These are phyloP conservation scores for Marmota flaviventris DNA, from an alignment of 2,113 vertebrate species.

Conservation along the genomic window DNA sequence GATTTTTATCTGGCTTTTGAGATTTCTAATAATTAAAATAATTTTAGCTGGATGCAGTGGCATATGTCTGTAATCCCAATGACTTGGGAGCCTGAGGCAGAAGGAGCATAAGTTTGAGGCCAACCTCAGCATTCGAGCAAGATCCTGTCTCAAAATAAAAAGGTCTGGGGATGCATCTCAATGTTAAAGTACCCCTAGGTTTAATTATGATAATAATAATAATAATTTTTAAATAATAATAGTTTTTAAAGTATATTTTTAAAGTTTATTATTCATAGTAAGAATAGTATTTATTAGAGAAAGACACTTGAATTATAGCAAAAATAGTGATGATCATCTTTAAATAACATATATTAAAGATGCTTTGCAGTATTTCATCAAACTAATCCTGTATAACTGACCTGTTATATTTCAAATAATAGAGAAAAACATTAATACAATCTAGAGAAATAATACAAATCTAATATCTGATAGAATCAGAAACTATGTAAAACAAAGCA, in stretches of 20 bases:
- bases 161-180: too few species aligned
- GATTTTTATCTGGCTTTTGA: not conserved
- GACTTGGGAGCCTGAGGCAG: too few species aligned
- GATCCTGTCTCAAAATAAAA: too few species aligned
- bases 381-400: not conserved
- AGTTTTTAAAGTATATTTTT: not conserved
- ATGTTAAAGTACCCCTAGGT: too few species aligned
- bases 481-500: not conserved
- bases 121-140: too few species aligned
- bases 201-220: too few species aligned
- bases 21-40: constrained; percentile 13
- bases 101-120: too few species aligned
- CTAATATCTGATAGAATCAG: not conserved
- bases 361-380: not conserved
- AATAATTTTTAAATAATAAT: too few species aligned
- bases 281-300: not conserved
- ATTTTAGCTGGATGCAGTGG: not conserved
- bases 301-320: not conserved
- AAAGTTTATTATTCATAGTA: not conserved
- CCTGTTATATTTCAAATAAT: not conserved
- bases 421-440: constrained; percentile 7
- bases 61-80: too few species aligned
- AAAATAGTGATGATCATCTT: not conserved
- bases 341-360: not conserved
- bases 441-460: constrained; percentile 4